phyloP scores from a whole-genome alignment of 2,888 invertebrate genomes.

The Adineta ricciae region DNA sequence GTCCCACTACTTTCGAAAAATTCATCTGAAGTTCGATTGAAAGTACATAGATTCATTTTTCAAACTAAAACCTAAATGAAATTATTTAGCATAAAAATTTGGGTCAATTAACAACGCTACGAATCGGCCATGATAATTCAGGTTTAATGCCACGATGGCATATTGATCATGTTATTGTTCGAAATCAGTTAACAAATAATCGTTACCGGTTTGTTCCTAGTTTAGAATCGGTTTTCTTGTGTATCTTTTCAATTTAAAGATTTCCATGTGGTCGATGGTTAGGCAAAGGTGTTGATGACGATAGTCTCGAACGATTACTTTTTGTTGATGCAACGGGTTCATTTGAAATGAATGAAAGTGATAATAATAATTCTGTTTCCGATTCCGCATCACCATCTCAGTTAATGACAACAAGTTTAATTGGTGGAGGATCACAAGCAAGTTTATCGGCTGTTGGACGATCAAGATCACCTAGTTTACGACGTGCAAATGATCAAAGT shows the following conservation, averaged over 20 bases:
- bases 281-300: slow-evolving; percentile 90
- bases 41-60: slow-evolving; percentile 59
- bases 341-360: slow-evolving; percentile 49
- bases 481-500: neutral
- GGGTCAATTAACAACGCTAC: slow-evolving; percentile 80
- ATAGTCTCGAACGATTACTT: slow-evolving; percentile 82
- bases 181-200: slow-evolving; percentile 93
- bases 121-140: slow-evolving; percentile 88
- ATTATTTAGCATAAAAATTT: slow-evolving; percentile 76
- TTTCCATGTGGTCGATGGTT: slow-evolving; percentile 95
- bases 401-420: slow-evolving; percentile 45
- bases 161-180: slow-evolving; percentile 81
- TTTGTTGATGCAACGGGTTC: slow-evolving; percentile 85
- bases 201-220: slow-evolving; percentile 65
- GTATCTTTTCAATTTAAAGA: slow-evolving; percentile 52
- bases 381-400: neutral
- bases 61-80: too few relatives aligned
- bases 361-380: slow-evolving; percentile 36
- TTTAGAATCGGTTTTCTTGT: neutral
- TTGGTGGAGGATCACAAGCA: neutral
- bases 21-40: slow-evolving; percentile 77
- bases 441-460: neutral
- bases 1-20: slow-evolving; percentile 65
- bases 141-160: slow-evolving; percentile 89
- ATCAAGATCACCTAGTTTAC: neutral